phyloP scores from a whole-genome alignment of 2,113 vertebrate genomes.

The Equus quagga region DNA sequence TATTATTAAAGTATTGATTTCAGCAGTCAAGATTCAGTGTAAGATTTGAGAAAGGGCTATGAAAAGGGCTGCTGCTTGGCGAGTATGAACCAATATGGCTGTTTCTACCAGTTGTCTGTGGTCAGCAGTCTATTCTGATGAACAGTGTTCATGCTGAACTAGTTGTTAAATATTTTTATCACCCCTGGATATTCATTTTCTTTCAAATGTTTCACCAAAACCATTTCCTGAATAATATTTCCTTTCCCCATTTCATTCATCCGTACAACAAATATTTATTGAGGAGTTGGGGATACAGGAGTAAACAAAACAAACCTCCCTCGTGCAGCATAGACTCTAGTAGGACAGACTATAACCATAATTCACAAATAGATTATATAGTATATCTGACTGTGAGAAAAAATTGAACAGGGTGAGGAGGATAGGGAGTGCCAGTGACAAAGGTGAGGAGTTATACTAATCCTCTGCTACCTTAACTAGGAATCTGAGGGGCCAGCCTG shows the following conservation, averaged over 20 bases:
- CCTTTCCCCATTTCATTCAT: constrained; percentile 1
- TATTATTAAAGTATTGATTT: constrained; percentile 1
- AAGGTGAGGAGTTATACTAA: background rate
- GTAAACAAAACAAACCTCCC: background rate
- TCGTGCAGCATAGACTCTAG: background rate
- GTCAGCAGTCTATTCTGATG: background rate
- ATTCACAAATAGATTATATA: background rate
- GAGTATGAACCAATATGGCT: background rate
- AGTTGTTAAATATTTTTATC: background rate
- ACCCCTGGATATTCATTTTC: background rate
- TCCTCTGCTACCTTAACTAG: background rate
- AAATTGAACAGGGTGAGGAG: background rate
- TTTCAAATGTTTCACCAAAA: constrained; percentile 28
- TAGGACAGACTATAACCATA: background rate
- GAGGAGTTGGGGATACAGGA: background rate
- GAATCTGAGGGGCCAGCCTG: background rate
- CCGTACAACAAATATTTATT: constrained; percentile 20
- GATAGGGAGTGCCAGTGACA: background rate
- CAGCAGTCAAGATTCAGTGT: background rate
- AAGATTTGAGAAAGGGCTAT: background rate
- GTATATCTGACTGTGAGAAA: background rate
- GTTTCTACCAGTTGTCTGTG: background rate
- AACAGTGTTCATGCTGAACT: background rate
- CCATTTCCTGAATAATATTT: constrained; percentile 6
- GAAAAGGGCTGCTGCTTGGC: background rate